These are phyloP conservation scores for Saccopteryx bilineata DNA, from an alignment of 2,113 vertebrate species.

Conservation along the genomic window DNA sequence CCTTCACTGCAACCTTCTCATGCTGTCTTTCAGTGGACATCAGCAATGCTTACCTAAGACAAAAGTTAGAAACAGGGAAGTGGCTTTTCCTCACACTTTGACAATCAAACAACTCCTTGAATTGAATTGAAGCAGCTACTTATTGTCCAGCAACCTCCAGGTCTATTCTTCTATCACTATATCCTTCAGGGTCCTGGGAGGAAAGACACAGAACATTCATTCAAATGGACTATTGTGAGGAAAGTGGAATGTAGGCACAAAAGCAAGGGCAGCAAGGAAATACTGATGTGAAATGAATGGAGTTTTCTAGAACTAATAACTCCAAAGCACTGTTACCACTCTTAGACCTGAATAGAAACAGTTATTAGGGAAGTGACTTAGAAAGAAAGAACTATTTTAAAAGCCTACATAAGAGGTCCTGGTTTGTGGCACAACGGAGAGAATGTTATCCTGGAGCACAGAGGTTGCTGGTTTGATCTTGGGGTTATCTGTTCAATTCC, in stretches of 20 bases:
- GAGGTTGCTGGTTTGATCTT: no score
- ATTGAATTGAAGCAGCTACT: not conserved
- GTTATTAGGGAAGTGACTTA: not conserved
- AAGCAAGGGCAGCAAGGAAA: not conserved
- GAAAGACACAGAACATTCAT: not conserved
- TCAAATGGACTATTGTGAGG: not conserved
- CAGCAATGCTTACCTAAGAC: not conserved
- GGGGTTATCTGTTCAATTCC: no score
- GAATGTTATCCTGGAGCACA: no score
- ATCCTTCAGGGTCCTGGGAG: not conserved
- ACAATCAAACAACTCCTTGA: not conserved
- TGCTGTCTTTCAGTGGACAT: not conserved
- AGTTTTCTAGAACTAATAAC: not conserved
- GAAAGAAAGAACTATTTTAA: not conserved
- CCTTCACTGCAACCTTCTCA: not conserved
- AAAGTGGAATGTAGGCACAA: not conserved
- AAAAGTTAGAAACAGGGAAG: not conserved
- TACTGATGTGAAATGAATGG: rapidly evolving
- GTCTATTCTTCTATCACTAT: not conserved
- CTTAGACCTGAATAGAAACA: not conserved
- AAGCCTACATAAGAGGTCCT: no score
- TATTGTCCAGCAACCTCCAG: not conserved
- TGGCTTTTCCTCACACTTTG: not conserved
- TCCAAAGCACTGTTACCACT: not conserved
- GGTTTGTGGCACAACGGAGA: no score